Evolutionary conservation across 2,113 vertebrate genomes (phyloP).

Genomic region (Hemiprocne comata): DNA sequence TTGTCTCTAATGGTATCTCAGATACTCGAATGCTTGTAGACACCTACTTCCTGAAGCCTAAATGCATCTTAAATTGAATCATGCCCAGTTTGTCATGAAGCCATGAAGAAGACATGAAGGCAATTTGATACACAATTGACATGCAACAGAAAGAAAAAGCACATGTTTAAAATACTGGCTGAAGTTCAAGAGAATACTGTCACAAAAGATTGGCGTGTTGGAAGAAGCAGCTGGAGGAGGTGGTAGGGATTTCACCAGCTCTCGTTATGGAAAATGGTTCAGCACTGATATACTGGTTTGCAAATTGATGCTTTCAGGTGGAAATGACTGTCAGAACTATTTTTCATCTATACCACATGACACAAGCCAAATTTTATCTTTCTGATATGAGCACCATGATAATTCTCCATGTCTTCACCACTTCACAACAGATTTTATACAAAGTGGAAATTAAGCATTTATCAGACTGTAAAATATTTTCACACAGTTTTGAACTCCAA

Average conservation of each 20-base stretch:
- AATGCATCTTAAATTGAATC: background rate
- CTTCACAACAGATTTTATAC: background rate
- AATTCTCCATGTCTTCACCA: background rate
- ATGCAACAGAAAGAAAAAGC: background rate
- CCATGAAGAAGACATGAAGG: background rate
- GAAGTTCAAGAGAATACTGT: background rate
- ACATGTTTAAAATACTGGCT: background rate
- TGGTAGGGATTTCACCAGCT: background rate
- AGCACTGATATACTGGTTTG: background rate
- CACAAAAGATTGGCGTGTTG: background rate
- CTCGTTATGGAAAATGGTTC: background rate
- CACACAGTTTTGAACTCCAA: background rate
- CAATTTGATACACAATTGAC: background rate
- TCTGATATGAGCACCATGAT: background rate
- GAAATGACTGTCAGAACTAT: background rate
- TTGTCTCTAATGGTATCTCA: background rate
- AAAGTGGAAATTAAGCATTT: background rate
- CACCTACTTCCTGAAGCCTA: background rate
- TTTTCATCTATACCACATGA: background rate
- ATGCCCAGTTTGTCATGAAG: background rate
- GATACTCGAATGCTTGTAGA: background rate
- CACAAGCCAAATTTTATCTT: background rate
- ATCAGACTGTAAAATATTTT: background rate
- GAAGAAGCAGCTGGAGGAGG: background rate
- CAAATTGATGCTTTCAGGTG: background rate